Evolutionary conservation across 2,797 vertebrate genomes (phyloP).

Genomic region (Molossus alvarezi): DNA sequence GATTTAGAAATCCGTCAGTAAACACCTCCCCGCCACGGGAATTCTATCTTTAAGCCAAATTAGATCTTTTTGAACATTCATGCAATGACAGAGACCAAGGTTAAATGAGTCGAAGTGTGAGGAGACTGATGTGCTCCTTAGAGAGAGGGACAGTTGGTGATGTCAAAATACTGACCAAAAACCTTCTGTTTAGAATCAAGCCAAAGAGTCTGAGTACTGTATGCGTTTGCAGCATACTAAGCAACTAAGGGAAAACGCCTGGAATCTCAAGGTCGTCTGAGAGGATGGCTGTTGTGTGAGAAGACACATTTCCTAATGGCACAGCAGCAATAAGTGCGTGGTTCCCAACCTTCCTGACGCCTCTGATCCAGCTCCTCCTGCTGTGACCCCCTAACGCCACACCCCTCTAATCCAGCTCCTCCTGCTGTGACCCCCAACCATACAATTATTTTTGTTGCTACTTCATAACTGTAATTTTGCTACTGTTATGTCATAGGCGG

Average conservation of each 20-base stretch:
- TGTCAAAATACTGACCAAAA: background rate
- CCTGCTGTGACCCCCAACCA: too few relatives aligned
- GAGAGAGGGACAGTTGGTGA: background rate
- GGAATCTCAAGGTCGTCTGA: constrained; percentile 37
- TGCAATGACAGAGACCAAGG: background rate
- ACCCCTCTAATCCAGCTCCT: too few relatives aligned
- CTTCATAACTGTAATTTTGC: too few relatives aligned
- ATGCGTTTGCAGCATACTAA: background rate
- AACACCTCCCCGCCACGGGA: background rate
- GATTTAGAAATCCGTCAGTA: background rate
- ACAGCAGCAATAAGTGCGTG: background rate
- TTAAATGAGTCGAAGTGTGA: constrained; percentile 34
- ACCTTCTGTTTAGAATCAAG: background rate
- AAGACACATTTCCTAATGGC: background rate
- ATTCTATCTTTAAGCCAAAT: constrained; percentile 1
- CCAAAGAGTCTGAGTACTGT: background rate
- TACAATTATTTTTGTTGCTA: too few relatives aligned
- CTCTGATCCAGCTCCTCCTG: too few relatives aligned
- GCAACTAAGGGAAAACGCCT: background rate
- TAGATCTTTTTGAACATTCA: constrained; percentile 43
- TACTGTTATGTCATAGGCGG: too few relatives aligned
- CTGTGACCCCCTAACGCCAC: too few relatives aligned
- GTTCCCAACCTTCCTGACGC: too few relatives aligned
- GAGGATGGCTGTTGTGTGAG: background rate
- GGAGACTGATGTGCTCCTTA: background rate